Percentiles rank a stretch among this genome's conserved stretches.
Evolutionary conservation across 2,888 invertebrate species (phyloP).

Genomic region (Sturmia bella): DNA sequence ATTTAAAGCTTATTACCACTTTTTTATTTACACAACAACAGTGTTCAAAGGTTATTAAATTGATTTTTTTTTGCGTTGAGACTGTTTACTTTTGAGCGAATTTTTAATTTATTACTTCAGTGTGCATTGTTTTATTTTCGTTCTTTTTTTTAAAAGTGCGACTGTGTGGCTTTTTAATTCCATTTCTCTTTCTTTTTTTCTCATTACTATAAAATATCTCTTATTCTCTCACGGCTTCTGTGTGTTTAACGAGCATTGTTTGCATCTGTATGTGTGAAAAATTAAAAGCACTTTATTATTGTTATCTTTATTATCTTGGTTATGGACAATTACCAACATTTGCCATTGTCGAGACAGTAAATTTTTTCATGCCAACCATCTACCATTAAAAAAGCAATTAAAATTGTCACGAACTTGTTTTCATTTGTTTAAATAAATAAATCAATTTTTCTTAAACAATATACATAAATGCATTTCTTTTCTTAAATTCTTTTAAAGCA

Average conservation of each 20-base stretch:
- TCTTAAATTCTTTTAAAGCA: too few relatives aligned
- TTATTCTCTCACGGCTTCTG: background rate
- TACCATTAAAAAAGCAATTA: conserved; percentile 61
- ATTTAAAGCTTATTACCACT: too few relatives aligned
- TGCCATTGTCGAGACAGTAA: conserved; percentile 61
- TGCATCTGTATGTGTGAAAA: conserved; percentile 22
- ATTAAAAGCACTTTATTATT: conserved; percentile 61
- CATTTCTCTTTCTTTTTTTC: conserved; percentile 1
- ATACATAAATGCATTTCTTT: too few relatives aligned
- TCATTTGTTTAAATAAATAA: conserved; percentile 41
- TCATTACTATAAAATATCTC: conserved; percentile 40
- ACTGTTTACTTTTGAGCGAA: conserved; percentile 18
- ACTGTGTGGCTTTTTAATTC: background rate
- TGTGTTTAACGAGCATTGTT: background rate
- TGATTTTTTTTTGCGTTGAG: background rate
- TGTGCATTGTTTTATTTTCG: conserved; percentile 6
- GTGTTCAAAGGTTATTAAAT: too few relatives aligned
- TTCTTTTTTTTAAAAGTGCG: background rate
- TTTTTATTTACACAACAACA: too few relatives aligned
- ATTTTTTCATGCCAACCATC: conserved; percentile 41
- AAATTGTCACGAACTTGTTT: conserved; percentile 58
- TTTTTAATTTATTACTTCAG: conserved; percentile 31
- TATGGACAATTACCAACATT: conserved; percentile 63
- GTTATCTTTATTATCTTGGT: conserved; percentile 61
- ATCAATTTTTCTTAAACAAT: background rate